A percentile compares a stretch with the other conserved stretches of the same genome.
Conservation (phyloP, 2,113 vertebrate genomes). For the Synchiropus splendidus region DNA sequence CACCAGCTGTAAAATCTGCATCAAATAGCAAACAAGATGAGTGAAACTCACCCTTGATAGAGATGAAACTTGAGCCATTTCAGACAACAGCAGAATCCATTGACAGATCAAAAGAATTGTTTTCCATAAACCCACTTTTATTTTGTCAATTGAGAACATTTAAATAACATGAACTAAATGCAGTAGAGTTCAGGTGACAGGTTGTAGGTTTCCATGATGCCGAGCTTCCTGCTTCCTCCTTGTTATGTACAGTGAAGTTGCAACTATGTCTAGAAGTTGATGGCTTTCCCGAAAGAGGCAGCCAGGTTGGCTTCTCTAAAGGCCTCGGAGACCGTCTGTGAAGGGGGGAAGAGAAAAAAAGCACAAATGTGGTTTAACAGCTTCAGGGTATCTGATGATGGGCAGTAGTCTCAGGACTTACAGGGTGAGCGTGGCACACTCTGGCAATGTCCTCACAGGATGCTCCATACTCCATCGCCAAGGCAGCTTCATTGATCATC, state of each 20-base stretch:
- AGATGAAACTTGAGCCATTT: too few species aligned
- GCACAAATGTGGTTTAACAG: too few species aligned
- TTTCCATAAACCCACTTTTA: conserved; percentile 11
- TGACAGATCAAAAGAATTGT: neutral
- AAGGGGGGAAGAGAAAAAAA: conserved; percentile 6
- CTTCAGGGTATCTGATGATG: neutral
- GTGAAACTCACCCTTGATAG: too few species aligned
- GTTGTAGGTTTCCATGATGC: neutral
- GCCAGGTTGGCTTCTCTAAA: conserved; percentile 98
- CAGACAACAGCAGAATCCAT: too few species aligned
- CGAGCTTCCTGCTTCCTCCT: conserved; percentile 8
- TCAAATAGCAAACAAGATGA: too few species aligned
- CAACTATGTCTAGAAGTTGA: conserved; percentile 81
- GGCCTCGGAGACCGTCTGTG: conserved; percentile 95
- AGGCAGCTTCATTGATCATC: conserved; percentile 92
- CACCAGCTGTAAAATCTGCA: too few species aligned
- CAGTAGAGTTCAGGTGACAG: neutral
- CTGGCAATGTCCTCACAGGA: conserved; percentile 93
- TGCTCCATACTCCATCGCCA: conserved; percentile 96
- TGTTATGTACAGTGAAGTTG: conserved; percentile 36
- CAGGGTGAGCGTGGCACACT: conserved; percentile 96
- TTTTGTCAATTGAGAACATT: conserved; percentile 33
- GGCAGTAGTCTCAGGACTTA: conserved; percentile 52
- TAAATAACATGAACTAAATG: conserved; percentile 47
- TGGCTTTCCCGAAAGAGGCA: conserved; percentile 93